Evolutionary conservation across 2,888 invertebrate species (phyloP), one percentile per base, ranked within the genome.

Genomic region (Prenolepis imparis): DNA sequence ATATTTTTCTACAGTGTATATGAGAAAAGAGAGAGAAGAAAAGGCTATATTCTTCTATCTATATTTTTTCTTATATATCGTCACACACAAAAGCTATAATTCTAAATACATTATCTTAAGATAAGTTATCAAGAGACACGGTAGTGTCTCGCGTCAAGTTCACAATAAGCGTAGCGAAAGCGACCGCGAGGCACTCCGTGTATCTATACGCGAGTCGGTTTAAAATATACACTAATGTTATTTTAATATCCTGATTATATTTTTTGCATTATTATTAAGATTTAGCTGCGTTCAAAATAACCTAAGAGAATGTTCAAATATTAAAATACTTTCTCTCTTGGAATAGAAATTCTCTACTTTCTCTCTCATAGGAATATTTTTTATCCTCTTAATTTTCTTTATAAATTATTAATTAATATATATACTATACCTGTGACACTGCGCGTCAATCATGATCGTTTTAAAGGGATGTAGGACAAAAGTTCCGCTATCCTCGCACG

Each of bases 361-460:
- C 28, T 28, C 28, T 28, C 28, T 36, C 36, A 36, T 36, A 24
- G 9, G 3, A 57, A 11, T 15, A 3, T 11, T 15, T 6, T 48
- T n/a, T n/a, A n/a, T 59, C 24, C 15, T 15, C 32, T 61, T 32
- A 24, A 6, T 32, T 1, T 0, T 21, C 18, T 18, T 48, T 52
- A 52, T 8, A 3, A 36, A 11, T 36, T 64, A 64, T 6, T 55
- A 66, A 77, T 61, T 61, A 41, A 44, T 18, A n/a, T n/a, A n/a
- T n/a, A n/a, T n/a, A n/a, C n/a, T n/a, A 0, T 92, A 92, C 92
- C 92, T 92, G 59, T 74, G 64, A 77, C 64, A 68, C 3, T 24
- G 66, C 1, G 84, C 44, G 12, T 87, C 85, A 28, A 64, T 44
- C 78, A 88, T 74, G 36, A 88, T 80, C 70, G 90, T 84, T 52